These are phyloP conservation scores for Xenotilapia leptura DNA, from an alignment of 2,113 vertebrate species.

Conservation along the genomic window DNA sequence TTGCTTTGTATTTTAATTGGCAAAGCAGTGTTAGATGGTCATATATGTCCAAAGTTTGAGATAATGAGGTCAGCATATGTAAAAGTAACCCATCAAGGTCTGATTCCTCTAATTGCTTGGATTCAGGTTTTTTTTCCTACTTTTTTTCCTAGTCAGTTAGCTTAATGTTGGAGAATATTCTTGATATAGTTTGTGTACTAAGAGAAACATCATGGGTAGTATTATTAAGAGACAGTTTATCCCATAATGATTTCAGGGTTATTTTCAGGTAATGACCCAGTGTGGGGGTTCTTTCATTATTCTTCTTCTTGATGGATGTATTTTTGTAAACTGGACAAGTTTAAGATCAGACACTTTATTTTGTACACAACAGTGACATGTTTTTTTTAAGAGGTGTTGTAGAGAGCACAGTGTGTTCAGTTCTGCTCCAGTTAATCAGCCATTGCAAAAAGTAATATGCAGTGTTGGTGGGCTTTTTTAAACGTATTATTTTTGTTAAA, in stretches of 20 bases:
- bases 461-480: accelerated
- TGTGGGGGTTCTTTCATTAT: background rate
- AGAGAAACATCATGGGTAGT: background rate
- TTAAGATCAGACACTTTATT: background rate
- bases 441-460: background rate
- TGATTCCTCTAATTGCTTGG: background rate
- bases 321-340: background rate
- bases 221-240: background rate
- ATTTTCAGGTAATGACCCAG: background rate
- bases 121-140: background rate
- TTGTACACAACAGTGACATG: background rate
- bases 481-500: background rate
- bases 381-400: background rate
- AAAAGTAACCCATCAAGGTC: background rate
- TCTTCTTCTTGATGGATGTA: background rate
- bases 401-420: background rate
- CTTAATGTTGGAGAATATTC: background rate
- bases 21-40: background rate
- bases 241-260: background rate
- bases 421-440: background rate
- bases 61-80: background rate
- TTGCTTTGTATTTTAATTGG: background rate
- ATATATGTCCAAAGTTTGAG: background rate
- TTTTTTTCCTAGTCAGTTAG: background rate
- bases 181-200: background rate